Conservation (phyloP, 2,797 vertebrate genomes). For the Scolopax rusticola region DNA sequence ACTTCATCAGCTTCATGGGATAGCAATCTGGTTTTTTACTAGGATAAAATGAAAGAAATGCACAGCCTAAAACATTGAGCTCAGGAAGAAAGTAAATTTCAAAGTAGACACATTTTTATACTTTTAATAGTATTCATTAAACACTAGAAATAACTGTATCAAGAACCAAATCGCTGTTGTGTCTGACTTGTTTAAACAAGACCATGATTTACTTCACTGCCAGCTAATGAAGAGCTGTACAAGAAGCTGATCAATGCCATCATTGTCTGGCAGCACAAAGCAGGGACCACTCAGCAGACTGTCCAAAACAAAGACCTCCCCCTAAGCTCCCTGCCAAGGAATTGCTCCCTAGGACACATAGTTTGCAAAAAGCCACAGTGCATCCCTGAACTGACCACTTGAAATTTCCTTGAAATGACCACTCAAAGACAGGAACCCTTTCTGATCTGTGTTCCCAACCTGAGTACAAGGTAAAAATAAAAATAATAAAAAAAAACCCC, state of each 20-base stretch:
- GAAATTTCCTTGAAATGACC: background rate
- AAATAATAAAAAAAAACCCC: background rate
- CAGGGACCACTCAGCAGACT: constrained; percentile 46
- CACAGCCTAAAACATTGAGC: background rate
- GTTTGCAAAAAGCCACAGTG: background rate
- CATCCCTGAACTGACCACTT: background rate
- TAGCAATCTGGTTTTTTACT: background rate
- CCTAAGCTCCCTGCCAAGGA: background rate
- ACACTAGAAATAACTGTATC: constrained; percentile 21
- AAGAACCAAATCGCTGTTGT: background rate
- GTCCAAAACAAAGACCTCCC: constrained; percentile 35
- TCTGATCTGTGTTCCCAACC: background rate
- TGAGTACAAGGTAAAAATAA: background rate
- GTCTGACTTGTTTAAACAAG: constrained; percentile 62
- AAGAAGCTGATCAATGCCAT: constrained; percentile 61
- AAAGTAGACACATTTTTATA: background rate
- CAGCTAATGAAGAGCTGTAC: constrained; percentile 65
- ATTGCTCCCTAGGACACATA: background rate
- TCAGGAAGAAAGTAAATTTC: background rate
- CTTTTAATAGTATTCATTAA: constrained; percentile 20
- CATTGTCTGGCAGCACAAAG: constrained; percentile 46
- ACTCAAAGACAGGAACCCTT: background rate
- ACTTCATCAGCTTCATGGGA: background rate
- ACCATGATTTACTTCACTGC: constrained; percentile 51
- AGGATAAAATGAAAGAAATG: background rate